Conservation (phyloP, 2,888 invertebrate species). For the Microplitis manilae region DNA sequence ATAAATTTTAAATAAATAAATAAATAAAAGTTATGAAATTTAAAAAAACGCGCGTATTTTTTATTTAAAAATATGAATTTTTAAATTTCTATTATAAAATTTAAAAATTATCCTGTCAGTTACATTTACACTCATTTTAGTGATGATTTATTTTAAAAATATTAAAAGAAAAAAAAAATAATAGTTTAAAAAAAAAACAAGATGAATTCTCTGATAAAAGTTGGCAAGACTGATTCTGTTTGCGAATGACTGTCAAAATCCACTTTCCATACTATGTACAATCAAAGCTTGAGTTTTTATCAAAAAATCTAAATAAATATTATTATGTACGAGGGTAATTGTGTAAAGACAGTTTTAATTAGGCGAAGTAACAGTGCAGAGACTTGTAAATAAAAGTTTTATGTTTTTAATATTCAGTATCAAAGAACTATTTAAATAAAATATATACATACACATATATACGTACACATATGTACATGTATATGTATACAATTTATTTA, state of each 20-base stretch:
- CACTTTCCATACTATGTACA: conserved; percentile 55
- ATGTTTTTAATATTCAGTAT: not conserved
- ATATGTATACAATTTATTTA: not conserved
- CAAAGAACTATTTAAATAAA: not conserved
- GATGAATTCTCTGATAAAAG: conserved; percentile 14
- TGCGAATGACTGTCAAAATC: conserved; percentile 68
- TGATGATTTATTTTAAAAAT: not conserved
- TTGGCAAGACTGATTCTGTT: conserved; percentile 61
- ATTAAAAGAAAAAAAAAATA: not conserved
- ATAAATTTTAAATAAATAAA: too few relatives aligned
- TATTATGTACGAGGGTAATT: conserved; percentile 4
- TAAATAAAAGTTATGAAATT: too few relatives aligned
- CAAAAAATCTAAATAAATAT: conserved; percentile 10
- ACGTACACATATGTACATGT: too few relatives aligned
- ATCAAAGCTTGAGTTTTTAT: conserved; percentile 42
- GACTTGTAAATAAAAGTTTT: not conserved
- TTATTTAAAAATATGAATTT: too few relatives aligned
- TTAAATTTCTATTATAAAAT: too few relatives aligned
- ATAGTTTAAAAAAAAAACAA: not conserved
- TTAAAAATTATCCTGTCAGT: too few relatives aligned
- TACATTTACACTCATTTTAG: too few relatives aligned
- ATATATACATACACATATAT: not conserved
- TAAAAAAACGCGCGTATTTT: too few relatives aligned
- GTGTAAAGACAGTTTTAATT: conserved; percentile 35
- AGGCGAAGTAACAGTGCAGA: conserved; percentile 40